Base-by-base conservation (phyloP, 1,140 invertebrate genomes). In the Zophobas morio region DNA sequence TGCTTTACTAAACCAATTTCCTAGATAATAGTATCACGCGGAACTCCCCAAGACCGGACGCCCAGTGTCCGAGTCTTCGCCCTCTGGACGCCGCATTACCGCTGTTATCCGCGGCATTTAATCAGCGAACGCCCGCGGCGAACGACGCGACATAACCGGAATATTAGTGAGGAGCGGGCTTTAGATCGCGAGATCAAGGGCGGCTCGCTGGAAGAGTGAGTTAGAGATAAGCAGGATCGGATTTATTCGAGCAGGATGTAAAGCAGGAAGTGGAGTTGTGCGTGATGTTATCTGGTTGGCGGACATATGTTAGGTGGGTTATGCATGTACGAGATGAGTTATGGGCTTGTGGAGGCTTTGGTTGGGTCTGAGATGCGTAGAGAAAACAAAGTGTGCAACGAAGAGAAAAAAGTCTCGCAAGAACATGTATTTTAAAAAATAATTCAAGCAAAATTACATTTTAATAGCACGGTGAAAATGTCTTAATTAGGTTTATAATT, bases 1-100 rank as follows among this genome's bases (percentile, higher is more conserved):
- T 70, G 63, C 63, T 70, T 70, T 70, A 70, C 63, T 70, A 70
- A 70, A 70, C 63, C 40, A 70, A 70, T 70, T 70, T 70, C 63
- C 63, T 70, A 70, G 35, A 70, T 70, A 70, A 40, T 37, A 70
- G 63, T 70, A 40, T 34, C 63, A 70, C 63, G 63, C 63, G 20
- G 42, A 70, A 32, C 49, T 51, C 49, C 49, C 49, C 6, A 20
- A 6, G 49, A 5, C 6, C 49, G 49, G 49, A 51, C 49, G n/a
- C 49, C 49, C 49, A 51, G n/a, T 46, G 8, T 46, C 49, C 49
- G n/a, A 51, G 49, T 51, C 49, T 51, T 51, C 49, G 49, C 49
- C 49, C 49, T 20, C 49, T 20, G n/a, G 49, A 5, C 49, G 2
- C 42, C 42, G 8, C 42, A 46, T 46, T 8, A 46, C 20, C n/a